Percentiles rank a stretch among this genome's conserved stretches.
phyloP scores from a whole-genome alignment of 2,113 vertebrate genomes.

The Halichoerus grypus region DNA sequence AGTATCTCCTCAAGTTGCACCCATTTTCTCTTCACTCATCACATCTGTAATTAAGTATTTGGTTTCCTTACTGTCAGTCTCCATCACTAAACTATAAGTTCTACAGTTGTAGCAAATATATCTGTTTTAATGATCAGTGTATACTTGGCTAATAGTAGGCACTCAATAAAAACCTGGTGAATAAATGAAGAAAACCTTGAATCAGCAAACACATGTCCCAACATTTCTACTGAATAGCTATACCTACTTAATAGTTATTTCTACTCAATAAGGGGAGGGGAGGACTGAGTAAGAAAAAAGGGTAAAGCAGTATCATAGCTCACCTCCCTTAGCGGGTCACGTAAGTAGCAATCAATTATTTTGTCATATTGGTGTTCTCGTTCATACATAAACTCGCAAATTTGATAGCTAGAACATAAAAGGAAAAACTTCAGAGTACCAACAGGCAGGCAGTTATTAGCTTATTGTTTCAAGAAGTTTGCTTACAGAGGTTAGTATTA shows the following conservation, averaged over 20 bases:
- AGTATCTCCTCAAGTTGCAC: background rate
- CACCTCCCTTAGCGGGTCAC: conserved; percentile 95
- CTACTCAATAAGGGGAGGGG: background rate
- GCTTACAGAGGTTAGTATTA: background rate
- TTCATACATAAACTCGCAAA: conserved; percentile 98
- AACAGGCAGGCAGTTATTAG: background rate
- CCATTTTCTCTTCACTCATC: background rate
- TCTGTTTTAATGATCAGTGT: background rate
- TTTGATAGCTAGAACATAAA: conserved; percentile 93
- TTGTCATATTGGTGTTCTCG: conserved; percentile 94
- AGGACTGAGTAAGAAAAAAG: background rate
- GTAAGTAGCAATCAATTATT: conserved; percentile 96
- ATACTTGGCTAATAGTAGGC: background rate
- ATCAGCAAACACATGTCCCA: conserved; percentile 10
- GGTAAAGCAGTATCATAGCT: conserved; percentile 25
- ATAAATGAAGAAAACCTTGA: background rate
- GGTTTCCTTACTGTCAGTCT: background rate
- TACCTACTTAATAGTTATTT: conserved; percentile 12
- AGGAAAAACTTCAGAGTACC: conserved; percentile 20
- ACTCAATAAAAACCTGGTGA: conserved; percentile 1
- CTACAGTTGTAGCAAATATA: background rate
- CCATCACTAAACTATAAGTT: background rate
- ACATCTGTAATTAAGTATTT: background rate
- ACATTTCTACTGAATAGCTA: conserved; percentile 3
- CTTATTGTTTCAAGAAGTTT: background rate